Base-by-base conservation (phyloP, 64 coral and sea anemone genomes). In the Montipora capricornis region DNA sequence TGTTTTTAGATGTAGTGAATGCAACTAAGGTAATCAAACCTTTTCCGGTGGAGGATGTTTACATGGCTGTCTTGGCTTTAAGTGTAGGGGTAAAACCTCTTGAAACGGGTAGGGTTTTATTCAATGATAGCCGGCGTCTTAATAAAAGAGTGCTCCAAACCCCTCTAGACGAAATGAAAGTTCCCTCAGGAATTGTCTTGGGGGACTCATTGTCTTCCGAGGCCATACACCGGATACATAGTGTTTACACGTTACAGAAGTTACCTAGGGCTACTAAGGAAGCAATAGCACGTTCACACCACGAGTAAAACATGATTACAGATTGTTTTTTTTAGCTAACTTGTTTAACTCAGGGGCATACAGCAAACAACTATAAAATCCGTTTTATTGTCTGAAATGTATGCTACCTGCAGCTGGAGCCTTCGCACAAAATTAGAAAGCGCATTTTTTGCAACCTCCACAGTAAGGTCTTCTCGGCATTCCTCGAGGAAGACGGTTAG, bases 21-120 rank as follows among this genome's bases (percentile, higher is more conserved):
- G 20, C 75, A 8, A 80, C 88, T 2, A 53, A 80, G 44, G 78
- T 22, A 51, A 20, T 46, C 19, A 90, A 80, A 47, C 24, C 37
- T 5, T 90, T 90, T 44, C 57, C 68, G 4, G 88, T 90, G 3
- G 88, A 90, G 19, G 88, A 90, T 80, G 88, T 58, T 20, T 90
- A 69, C 53, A 79, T 90, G 62, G 88, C 74, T 37, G 20, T 90
- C 5, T 16, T 90, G 7, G 88, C 60, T 14, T n/a, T n/a, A 7
- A 80, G 44, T 8, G 80, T 80, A n/a, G 76, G 59, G n/a, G 17
- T 61, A 1, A 49, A 69, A 1, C 76, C 88, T 4, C 55, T 45
- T 44, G 24, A 67, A n/a, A 60, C 61, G 24, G 88, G 88, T 11
- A 59, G 53, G 44, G 15, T 3, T 20, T 80, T 90, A 16, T 20